A percentile compares a stretch with the other conserved stretches of the same genome.
Evolutionary conservation across 2,113 vertebrate genomes (phyloP).

Genomic region (Melanerpes aurifrons): DNA sequence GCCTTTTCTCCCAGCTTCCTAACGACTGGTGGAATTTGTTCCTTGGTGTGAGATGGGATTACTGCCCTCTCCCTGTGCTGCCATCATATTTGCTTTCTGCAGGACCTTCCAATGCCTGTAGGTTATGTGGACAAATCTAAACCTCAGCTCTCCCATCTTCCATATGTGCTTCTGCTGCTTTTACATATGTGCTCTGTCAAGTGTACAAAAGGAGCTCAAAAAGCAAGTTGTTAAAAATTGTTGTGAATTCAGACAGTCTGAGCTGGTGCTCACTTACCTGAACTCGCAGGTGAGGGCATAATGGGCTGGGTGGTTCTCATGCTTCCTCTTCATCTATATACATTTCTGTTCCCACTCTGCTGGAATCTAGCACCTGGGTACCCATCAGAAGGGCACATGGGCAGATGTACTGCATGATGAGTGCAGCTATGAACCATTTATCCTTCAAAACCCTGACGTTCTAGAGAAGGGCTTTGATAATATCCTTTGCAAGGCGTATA

Average conservation of each 20-base stretch:
- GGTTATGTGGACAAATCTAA: neutral
- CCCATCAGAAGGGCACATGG: neutral
- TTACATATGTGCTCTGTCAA: neutral
- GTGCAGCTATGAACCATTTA: neutral
- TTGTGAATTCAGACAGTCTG: neutral
- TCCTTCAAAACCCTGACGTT: slow-evolving; percentile 20
- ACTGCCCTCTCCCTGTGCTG: neutral
- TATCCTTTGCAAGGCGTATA: neutral
- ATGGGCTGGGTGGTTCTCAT: neutral
- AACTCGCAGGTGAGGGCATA: neutral
- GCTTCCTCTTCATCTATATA: neutral
- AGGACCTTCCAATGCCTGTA: neutral
- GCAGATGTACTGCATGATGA: neutral
- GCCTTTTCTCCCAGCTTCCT: slow-evolving; percentile 21
- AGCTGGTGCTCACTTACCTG: neutral
- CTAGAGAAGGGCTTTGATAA: slow-evolving; percentile 1
- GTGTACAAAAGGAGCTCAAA: neutral
- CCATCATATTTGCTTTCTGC: slow-evolving; percentile 4
- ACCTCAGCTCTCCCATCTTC: rapidly evolving
- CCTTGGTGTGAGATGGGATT: neutral
- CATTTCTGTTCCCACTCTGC: neutral
- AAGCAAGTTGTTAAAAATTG: neutral
- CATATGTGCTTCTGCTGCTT: neutral
- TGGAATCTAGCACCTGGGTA: neutral
- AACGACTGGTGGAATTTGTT: slow-evolving; percentile 5